Evolutionary conservation across 1,140 invertebrate species (phyloP), one percentile per base, ranked within the genome.

Genomic region (Vanessa atalanta): DNA sequence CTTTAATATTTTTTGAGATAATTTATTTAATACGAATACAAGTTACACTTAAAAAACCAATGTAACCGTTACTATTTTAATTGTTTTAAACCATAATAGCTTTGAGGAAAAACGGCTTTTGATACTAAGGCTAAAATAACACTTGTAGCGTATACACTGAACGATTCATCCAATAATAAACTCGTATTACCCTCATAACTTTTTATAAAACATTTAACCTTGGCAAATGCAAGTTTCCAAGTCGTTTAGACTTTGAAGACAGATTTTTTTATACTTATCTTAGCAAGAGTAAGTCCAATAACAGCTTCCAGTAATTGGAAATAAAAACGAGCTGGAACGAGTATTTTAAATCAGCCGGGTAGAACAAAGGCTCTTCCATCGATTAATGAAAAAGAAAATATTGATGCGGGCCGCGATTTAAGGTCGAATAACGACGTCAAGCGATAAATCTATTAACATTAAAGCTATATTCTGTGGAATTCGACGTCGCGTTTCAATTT

Each of bases 331-430:
- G 65, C 20, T 51, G 51, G 43, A 47, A 72, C 70, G 71, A 65
- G 55, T 55, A 73, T 73, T 73, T 73, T 73, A 66, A 73, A 73
- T 73, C 64, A 61, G 64, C 55, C 26, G 65, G 63, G 63, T 65
- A 65, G 71, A 50, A 67, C 71, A 73, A 73, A 73, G 71, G 53
- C 23, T 68, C 11, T 23, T 60, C 31, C 47, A 61, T 15, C 71
- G 71, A 73, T 73, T 73, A 73, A 73, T 73, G 71, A 67, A 73
- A 73, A 73, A 73, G 71, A 73, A 67, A 73, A 73, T 47, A 73
- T 61, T n/a, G 37, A 72, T 73, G 64, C 53, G 65, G 53, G 64
- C 16, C 47, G 16, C 57, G 26, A 61, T 70, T 53, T 61, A 61
- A 67, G 53, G 71, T 3, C 16, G 6, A 1, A n/a, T 37, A 47